phyloP scores from a whole-genome alignment of 2,797 vertebrate species.

The Leptoclinus maculatus region DNA sequence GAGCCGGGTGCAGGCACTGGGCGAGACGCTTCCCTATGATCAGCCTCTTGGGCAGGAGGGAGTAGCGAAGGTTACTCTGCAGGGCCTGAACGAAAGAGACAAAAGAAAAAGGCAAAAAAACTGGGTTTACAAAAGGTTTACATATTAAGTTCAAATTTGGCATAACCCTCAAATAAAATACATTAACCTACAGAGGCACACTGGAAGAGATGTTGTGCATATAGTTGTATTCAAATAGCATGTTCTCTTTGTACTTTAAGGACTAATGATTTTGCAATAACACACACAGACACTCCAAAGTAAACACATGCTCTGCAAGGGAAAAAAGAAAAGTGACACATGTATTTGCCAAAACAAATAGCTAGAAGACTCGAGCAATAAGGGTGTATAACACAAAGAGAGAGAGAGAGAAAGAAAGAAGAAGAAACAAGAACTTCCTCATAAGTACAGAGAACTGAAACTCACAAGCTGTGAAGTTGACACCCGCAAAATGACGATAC shows the following conservation, averaged over 20 bases:
- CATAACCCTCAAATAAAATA: neutral
- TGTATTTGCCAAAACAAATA: conserved; percentile 25
- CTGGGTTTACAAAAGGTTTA: neutral
- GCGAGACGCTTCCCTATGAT: conserved; percentile 96
- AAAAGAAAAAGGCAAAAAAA: neutral
- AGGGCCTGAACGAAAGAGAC: conserved; percentile 86
- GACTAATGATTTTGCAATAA: neutral
- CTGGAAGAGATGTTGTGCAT: neutral
- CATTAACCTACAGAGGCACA: neutral
- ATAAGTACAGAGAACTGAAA: conserved; percentile 46
- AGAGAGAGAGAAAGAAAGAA: neutral
- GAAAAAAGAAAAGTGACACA: conserved; percentile 1
- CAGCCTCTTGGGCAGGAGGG: conserved; percentile 91
- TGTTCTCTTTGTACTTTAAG: conserved; percentile 7
- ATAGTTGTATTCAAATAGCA: neutral
- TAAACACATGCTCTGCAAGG: conserved; percentile 43
- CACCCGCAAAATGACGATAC: neutral
- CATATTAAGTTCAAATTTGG: neutral
- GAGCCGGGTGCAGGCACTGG: conserved; percentile 95
- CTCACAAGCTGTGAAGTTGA: neutral
- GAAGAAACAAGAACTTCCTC: conserved; percentile 29
- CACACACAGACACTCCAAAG: conserved; percentile 48
- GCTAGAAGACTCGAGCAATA: conserved; percentile 6
- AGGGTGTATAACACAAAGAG: neutral
- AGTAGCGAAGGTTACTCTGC: conserved; percentile 97